Conservation (phyloP, 2,797 vertebrate genomes). For the Karalla daura region DNA sequence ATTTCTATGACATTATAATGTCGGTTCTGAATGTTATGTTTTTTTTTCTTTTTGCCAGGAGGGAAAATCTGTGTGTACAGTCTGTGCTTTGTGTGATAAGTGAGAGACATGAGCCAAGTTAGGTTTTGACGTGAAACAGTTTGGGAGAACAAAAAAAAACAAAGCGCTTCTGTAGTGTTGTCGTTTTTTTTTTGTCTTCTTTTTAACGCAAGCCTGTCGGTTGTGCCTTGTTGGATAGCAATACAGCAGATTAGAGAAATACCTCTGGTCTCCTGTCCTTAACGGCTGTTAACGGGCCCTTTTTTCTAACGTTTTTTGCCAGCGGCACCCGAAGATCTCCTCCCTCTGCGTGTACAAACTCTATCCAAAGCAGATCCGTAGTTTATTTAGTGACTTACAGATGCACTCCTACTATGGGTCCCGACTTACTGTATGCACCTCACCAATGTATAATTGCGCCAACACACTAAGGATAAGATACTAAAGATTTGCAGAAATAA, state of each 20-base stretch:
- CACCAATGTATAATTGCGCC: conserved; percentile 71
- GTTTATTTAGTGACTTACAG: conserved; percentile 47
- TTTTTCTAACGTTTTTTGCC: conserved; percentile 29
- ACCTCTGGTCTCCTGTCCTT: conserved; percentile 20
- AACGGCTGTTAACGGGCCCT: neutral
- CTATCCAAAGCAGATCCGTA: conserved; percentile 52
- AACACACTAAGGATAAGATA: conserved; percentile 72
- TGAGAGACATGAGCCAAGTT: conserved; percentile 48
- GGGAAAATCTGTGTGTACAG: conserved; percentile 62
- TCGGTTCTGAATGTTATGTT: conserved; percentile 35
- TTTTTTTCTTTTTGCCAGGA: conserved; percentile 23
- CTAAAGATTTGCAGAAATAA: conserved; percentile 71
- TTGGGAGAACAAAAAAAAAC: too few species aligned
- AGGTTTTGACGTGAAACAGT: conserved; percentile 55
- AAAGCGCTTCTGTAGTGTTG: conserved; percentile 47
- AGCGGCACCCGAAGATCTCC: conserved; percentile 26
- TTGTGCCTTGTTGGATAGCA: conserved; percentile 70
- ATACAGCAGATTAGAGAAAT: conserved; percentile 44
- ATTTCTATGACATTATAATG: conserved; percentile 47
- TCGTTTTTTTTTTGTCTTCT: too few species aligned
- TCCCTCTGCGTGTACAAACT: conserved; percentile 53
- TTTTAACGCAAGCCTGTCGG: conserved; percentile 34
- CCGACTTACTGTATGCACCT: conserved; percentile 71
- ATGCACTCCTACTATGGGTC: conserved; percentile 63
- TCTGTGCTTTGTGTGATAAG: conserved; percentile 54